A percentile compares a stretch with the other conserved stretches of the same genome.
These are phyloP conservation scores for Toxonevra muliebris DNA, from an alignment of 2,888 invertebrate genomes.

Conservation along the genomic window DNA sequence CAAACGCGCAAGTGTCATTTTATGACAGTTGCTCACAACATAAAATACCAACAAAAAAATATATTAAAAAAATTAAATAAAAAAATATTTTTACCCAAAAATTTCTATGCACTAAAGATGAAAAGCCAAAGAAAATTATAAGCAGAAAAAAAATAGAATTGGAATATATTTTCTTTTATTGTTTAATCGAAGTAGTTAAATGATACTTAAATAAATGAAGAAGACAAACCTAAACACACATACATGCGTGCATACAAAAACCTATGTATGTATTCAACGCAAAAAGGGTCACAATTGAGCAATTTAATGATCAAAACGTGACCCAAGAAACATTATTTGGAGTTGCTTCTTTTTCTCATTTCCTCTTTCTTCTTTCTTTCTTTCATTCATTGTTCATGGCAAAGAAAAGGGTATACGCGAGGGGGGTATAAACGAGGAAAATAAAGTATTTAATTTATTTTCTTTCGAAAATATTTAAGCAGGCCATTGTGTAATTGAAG, in stretches of 20 bases:
- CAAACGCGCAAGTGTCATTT: not conserved
- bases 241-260: not conserved
- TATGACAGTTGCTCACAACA: not conserved
- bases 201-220: conserved; percentile 16
- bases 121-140: too few relatives aligned
- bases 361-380: too few relatives aligned
- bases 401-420: too few relatives aligned
- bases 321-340: conserved; percentile 23
- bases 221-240: conserved; percentile 14
- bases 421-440: too few relatives aligned
- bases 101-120: not conserved
- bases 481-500: too few relatives aligned
- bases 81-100: not conserved
- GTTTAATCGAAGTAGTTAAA: not conserved
- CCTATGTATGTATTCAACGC: too few relatives aligned
- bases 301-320: conserved; percentile 29
- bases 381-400: too few relatives aligned
- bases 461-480: too few relatives aligned
- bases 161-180: conserved; percentile 4
- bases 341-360: too few relatives aligned
- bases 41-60: not conserved
- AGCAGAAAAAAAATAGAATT: not conserved
- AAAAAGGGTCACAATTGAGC: conserved; percentile 8
- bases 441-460: too few relatives aligned
- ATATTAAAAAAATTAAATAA: too few relatives aligned